phyloP scores from a whole-genome alignment of 53 echinoderm and acorn worm species.

The Stichopus horrens region DNA sequence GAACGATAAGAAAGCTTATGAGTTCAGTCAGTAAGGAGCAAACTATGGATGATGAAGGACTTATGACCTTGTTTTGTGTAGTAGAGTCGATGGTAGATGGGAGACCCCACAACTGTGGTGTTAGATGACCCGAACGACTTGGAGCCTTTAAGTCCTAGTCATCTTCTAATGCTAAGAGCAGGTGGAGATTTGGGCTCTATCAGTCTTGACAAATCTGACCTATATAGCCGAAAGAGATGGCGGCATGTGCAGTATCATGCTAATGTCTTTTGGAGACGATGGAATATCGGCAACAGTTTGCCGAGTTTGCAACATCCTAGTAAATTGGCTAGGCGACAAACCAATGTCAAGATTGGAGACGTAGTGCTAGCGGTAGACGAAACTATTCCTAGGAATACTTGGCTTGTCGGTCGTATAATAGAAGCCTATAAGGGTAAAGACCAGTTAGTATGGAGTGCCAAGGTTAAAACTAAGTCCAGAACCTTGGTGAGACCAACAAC shows the following conservation, averaged over 20 bases:
- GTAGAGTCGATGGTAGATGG: constrained; percentile 56
- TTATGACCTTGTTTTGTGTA: constrained; percentile 55
- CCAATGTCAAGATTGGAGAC: constrained; percentile 47
- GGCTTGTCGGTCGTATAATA: constrained; percentile 53
- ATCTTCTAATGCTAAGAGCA: constrained; percentile 58
- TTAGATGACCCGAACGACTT: constrained; percentile 59
- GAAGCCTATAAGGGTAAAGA: constrained; percentile 46
- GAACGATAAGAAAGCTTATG: constrained; percentile 49
- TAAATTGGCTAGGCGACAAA: constrained; percentile 40
- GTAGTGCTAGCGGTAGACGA: constrained; percentile 55
- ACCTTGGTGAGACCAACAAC: background rate
- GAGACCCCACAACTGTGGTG: constrained; percentile 51
- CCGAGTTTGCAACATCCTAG: constrained; percentile 38
- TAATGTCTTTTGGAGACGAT: constrained; percentile 52
- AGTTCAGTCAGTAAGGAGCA: constrained; percentile 54
- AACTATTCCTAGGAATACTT: constrained; percentile 52
- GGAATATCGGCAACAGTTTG: constrained; percentile 44
- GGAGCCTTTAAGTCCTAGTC: constrained; percentile 69
- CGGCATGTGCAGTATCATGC: constrained; percentile 52
- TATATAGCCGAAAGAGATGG: constrained; percentile 19
- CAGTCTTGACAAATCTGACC: constrained; percentile 14
- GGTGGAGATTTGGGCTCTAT: constrained; percentile 46
- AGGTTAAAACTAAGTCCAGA: constrained; percentile 22
- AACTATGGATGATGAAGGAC: constrained; percentile 48
- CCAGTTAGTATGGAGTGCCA: constrained; percentile 48